Conservation (phyloP, 1,140 invertebrate genomes). For the Steinernema khuongi region DNA sequence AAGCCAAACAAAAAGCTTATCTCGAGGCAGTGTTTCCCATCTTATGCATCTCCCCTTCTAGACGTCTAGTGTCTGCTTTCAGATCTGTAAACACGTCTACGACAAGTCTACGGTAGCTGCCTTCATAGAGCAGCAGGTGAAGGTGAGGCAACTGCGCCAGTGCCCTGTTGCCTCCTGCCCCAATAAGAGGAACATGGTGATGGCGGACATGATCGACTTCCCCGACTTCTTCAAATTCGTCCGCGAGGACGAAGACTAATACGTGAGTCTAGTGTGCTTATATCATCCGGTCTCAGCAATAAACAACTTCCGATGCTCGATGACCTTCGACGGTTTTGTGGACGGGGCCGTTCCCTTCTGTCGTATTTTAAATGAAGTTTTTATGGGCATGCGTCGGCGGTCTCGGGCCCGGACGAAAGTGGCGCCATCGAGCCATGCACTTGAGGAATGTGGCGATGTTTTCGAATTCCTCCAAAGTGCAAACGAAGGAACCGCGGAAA, state of each 20-base stretch:
- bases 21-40: neutral
- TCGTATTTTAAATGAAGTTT: too few relatives aligned
- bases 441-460: too few relatives aligned
- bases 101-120: neutral
- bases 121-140: neutral
- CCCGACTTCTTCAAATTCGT: slow-evolving; percentile 20
- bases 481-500: too few relatives aligned
- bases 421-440: too few relatives aligned
- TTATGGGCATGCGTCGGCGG: too few relatives aligned
- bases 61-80: neutral
- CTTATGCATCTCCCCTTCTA: neutral
- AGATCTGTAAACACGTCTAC: slow-evolving; percentile 19
- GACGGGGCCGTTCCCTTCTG: too few relatives aligned
- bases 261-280: too few relatives aligned
- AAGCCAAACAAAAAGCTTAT: neutral
- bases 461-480: too few relatives aligned
- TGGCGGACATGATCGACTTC: slow-evolving; percentile 10
- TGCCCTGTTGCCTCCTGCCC: slow-evolving; percentile 8
- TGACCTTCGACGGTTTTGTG: too few relatives aligned
- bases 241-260: neutral
- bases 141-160: neutral
- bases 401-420: too few relatives aligned
- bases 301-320: too few relatives aligned
- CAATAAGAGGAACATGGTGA: slow-evolving; percentile 12
- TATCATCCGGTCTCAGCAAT: too few relatives aligned